Base-by-base conservation (phyloP, 2,797 vertebrate genomes). In the Naso thynnoides region DNA sequence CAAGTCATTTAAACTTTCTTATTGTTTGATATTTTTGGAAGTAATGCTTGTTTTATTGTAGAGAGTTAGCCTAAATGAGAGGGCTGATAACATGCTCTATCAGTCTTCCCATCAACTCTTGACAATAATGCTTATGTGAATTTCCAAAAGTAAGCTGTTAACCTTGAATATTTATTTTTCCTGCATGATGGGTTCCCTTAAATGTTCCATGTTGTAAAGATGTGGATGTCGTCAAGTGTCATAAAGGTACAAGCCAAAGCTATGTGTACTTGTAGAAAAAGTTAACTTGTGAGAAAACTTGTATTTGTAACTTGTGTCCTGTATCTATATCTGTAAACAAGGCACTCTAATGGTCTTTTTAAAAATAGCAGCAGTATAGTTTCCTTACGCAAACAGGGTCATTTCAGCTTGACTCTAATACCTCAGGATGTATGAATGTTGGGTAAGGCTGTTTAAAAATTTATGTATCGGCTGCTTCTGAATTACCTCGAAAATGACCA, bases 351-450 rank as follows among this genome's bases (percentile, higher is more conserved):
- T 7, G n/a, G n/a, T n/a, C n/a, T n/a, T n/a, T n/a, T n/a, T n/a
- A 44, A 44, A 38, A 39, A 33, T 19, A 63, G 24, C 27, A 52
- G 14, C 31, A 57, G 33, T 7, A 27, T 52, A 6, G 41, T 50
- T 59, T 41, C 13, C 10, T 54, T 23, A 16, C 18, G 21, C 8
- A 54, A 53, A 27, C 19, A 31, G 5, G 23, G 19, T 49, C 4
- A 67, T 59, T 59, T 58, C 33, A 61, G n/a, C 56, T 21, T 0
- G 6, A 8, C 16, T 47, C 45, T 16, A 38, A 59, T 55, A 49
- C 21, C 11, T 0, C 26, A 54, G 18, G 36, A 7, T 47, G 19
- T 0, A 54, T 38, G 4, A 65, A 56, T 64, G 21, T 7, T 19
- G n/a, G 36, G 48, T 23, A n/a, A 54, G 56, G 13, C 16, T 38